phyloP scores from a whole-genome alignment of 2,797 vertebrate genomes.

The Percopsis omiscomaycus region DNA sequence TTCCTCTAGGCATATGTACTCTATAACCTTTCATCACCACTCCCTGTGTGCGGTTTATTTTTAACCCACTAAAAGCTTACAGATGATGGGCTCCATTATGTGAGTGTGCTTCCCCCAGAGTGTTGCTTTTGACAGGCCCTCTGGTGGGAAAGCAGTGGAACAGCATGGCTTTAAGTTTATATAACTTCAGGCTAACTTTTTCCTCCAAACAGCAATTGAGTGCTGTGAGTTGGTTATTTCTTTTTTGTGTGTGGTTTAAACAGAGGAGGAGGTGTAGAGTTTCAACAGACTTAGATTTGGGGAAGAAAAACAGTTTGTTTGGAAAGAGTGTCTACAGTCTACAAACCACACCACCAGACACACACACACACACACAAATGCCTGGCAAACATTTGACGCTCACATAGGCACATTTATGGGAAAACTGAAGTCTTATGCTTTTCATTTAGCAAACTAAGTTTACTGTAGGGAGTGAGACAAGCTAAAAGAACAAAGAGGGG shows the following conservation, averaged over 20 bases:
- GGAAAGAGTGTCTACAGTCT: constrained; percentile 15
- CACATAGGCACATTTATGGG: constrained; percentile 12
- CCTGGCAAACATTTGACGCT: constrained; percentile 37
- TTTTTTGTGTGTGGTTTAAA: constrained; percentile 32
- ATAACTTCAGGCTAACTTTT: constrained; percentile 56
- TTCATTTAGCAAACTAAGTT: constrained; percentile 12
- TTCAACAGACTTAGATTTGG: constrained; percentile 46
- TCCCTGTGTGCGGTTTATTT: constrained; percentile 73
- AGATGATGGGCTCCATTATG: constrained; percentile 70
- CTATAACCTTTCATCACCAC: constrained; percentile 46
- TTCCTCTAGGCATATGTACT: constrained; percentile 48
- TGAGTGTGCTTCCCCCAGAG: constrained; percentile 18
- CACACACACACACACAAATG: constrained; percentile 42
- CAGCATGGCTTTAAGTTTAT: constrained; percentile 55
- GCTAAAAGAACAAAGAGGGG: constrained; percentile 21
- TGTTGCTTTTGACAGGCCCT: constrained; percentile 65
- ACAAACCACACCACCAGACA: neutral
- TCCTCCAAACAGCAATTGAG: constrained; percentile 55
- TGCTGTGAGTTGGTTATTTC: constrained; percentile 25
- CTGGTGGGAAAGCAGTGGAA: constrained; percentile 68
- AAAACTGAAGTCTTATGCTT: constrained; percentile 20
- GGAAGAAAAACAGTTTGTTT: constrained; percentile 23
- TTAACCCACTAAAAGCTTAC: constrained; percentile 74
- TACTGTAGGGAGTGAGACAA: constrained; percentile 9
- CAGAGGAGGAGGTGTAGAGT: constrained; percentile 50